These are phyloP conservation scores for Polyergus mexicanus DNA, from an alignment of 1,140 invertebrate genomes.

Conservation along the genomic window DNA sequence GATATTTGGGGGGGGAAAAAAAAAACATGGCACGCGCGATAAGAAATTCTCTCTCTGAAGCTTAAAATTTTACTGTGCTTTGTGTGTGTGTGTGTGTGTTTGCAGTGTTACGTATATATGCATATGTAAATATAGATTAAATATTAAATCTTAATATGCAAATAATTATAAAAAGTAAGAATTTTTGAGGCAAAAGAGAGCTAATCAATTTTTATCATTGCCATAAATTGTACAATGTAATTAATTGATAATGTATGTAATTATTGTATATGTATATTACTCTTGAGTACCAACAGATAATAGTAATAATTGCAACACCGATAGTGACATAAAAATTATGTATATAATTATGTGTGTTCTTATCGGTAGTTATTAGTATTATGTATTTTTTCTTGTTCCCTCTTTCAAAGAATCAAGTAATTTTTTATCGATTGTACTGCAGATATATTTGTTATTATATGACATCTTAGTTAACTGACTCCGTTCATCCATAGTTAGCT, in stretches of 20 bases:
- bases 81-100: too few species aligned
- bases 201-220: background rate
- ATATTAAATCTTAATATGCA: background rate
- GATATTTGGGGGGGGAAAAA: background rate
- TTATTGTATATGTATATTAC: background rate
- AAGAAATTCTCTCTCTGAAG: slow-evolving; percentile 7
- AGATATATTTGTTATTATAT: background rate
- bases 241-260: background rate
- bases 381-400: background rate
- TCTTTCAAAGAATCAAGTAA: background rate
- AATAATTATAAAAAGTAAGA: background rate
- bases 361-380: background rate
- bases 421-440: background rate
- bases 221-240: background rate
- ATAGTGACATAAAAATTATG: background rate
- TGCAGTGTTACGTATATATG: background rate
- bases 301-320: background rate
- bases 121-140: background rate
- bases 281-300: background rate
- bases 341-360: background rate
- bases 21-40: slow-evolving; percentile 3
- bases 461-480: background rate
- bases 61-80: background rate
- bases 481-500: background rate
- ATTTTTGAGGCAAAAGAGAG: background rate